Evolutionary conservation across 2,888 invertebrate species (phyloP).

Genomic region (Stratiomys singularior): DNA sequence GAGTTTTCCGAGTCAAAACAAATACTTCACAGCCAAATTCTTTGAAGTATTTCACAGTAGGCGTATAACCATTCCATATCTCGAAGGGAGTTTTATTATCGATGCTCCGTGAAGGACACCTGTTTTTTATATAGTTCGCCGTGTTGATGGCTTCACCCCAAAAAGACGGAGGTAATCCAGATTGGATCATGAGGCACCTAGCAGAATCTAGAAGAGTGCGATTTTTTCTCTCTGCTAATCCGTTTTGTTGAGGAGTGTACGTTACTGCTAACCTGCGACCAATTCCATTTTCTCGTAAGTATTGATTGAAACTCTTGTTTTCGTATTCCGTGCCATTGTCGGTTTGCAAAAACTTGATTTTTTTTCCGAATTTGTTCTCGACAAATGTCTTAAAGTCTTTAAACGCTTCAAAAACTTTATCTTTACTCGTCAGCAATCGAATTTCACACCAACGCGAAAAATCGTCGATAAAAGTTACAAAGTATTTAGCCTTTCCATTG

Average conservation of each 20-base stretch:
- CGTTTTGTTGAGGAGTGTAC: slow-evolving; percentile 53
- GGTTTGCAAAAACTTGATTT: slow-evolving; percentile 4
- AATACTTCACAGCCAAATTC: not conserved
- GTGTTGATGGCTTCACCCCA: slow-evolving; percentile 49
- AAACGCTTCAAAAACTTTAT: not conserved
- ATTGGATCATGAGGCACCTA: slow-evolving; percentile 52
- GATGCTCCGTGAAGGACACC: slow-evolving; percentile 41
- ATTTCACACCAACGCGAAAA: slow-evolving; percentile 3
- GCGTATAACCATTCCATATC: slow-evolving; percentile 24
- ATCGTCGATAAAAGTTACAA: slow-evolving; percentile 32
- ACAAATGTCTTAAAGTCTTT: slow-evolving; percentile 19
- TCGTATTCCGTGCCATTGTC: slow-evolving; percentile 34
- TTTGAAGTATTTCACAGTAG: not conserved
- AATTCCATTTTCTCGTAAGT: slow-evolving; percentile 48
- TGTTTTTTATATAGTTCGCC: slow-evolving; percentile 52
- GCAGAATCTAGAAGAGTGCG: slow-evolving; percentile 53
- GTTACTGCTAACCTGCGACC: slow-evolving; percentile 50
- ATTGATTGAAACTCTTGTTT: not conserved
- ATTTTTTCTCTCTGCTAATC: slow-evolving; percentile 53
- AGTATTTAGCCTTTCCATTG: slow-evolving; percentile 3
- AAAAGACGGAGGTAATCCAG: not conserved
- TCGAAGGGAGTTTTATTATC: too few species aligned
- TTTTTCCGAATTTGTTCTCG: slow-evolving; percentile 48
- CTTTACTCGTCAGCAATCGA: slow-evolving; percentile 22
- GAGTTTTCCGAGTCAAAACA: too few species aligned